Evolutionary conservation across 1,140 invertebrate genomes (phyloP), one percentile per base, ranked within the genome.

Genomic region (Calliphora vicina): DNA sequence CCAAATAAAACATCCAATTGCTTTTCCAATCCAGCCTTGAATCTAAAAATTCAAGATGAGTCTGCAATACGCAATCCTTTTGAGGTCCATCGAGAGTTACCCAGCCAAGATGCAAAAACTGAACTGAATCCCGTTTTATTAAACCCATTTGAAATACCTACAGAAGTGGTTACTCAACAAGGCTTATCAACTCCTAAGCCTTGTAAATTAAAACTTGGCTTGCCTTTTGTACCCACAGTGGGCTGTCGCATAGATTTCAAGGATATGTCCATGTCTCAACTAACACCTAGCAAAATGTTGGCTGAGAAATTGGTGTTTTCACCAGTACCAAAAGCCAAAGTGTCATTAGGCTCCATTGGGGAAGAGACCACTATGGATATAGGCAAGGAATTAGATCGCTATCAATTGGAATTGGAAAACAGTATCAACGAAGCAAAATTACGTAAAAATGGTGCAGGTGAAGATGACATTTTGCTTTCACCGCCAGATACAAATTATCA

Each of bases 371-470:
- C 84, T 35, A 85, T 90, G 85, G 88, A 90, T 81, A 90, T 91
- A 61, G 89, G 89, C 20, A 88, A 89, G 83, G 89, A 91, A 74
- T 73, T 91, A 67, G 90, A 91, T 85, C 86, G 88, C 20, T 91
- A 91, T 83, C 90, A 91, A 73, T 80, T 91, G 80, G 89, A 91
- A 83, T 82, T 91, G 29, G 90, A 91, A 82, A 91, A 91, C 27
- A 90, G 89, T 85, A 91, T 91, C 20, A 91, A 91, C 81, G 90
- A 91, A 76, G 90, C 90, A 3, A 90, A 90, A 83, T 73, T 88
- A 45, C 83, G 87, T 17, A 90, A 83, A 29, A 82, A 45, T 27
- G 43, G 10, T 74, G 67, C 29, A 5, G 13, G 1, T 1, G 74
- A 78, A 23, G 20, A 43, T 1, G 20, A 67, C 8, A 20, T 72